Evolutionary conservation across 1,140 invertebrate genomes (phyloP).

Genomic region (Drosophila nigrodunni): DNA sequence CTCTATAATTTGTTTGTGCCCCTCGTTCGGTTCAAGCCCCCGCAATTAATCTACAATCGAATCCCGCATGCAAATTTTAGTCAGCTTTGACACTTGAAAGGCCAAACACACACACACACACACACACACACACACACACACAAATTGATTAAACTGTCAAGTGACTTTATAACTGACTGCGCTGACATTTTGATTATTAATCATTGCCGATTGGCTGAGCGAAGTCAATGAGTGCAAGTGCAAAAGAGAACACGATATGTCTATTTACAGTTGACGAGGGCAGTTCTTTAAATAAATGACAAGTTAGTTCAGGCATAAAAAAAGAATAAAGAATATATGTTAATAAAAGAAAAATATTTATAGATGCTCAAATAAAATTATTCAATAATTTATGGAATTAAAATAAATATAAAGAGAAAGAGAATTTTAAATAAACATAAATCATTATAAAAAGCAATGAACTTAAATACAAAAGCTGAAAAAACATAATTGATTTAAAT

Average conservation of each 20-base stretch:
- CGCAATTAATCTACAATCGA: conserved; percentile 25
- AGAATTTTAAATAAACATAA: too few relatives aligned
- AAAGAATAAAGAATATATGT: too few relatives aligned
- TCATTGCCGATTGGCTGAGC: conserved; percentile 61
- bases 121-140: conserved; percentile 35
- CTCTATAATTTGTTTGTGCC: conserved; percentile 64
- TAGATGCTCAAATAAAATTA: too few relatives aligned
- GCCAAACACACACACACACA: conserved; percentile 24
- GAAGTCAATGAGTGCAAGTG: conserved; percentile 37
- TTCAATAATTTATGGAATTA: neutral
- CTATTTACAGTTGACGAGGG: conserved; percentile 20
- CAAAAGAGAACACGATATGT: conserved; percentile 22
- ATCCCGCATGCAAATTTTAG: conserved; percentile 53
- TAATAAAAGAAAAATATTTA: neutral
- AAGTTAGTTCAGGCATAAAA: too few relatives aligned
- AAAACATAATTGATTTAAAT: too few relatives aligned
- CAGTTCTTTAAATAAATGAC: neutral
- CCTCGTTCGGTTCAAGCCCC: neutral
- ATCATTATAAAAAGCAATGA: too few relatives aligned
- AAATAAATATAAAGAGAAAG: neutral
- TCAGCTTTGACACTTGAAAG: conserved; percentile 38
- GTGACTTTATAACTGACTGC: conserved; percentile 77
- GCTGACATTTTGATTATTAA: conserved; percentile 82
- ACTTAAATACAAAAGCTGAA: too few relatives aligned
- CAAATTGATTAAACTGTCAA: conserved; percentile 82